Evolutionary conservation across 1,140 invertebrate genomes (phyloP), one percentile per base, ranked within the genome.

Genomic region (Diorhabda carinulata): DNA sequence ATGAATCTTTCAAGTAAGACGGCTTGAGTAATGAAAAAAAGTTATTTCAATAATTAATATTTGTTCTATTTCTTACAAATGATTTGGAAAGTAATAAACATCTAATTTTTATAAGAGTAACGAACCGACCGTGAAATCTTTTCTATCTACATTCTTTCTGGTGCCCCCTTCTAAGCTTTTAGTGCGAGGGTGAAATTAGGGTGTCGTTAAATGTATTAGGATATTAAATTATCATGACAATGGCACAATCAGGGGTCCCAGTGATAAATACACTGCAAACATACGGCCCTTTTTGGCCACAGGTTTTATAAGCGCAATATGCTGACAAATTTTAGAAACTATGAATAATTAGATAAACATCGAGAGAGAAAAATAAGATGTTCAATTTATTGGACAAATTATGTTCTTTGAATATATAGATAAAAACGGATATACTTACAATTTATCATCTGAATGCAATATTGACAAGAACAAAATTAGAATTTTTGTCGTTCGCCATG

Each of bases 221-320:
- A 81, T 81, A 81, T 81, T 81, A 81, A 81, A 81, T 81, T 81
- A 81, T 81, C 79, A 81, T 81, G 79, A 81, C 79, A 81, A 81
- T 79, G 76, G 78, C 70, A 76, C 78, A 80, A 79, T 79, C 77
- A 77, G 71, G 77, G 77, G 78, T 74, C 70, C 70, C 64, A 72
- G 77, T 78, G 79, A 80, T 80, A 80, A 80, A 80, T 80, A 80
- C 76, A 78, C 73, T 74, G 75, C 78, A 80, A 80, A 80, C 79
- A 80, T 78, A 78, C 79, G 78, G 76, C 78, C 78, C 78, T 78
- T 72, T 74, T 74, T 78, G 79, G 78, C 79, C 79, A 80, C 79
- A 80, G 78, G 78, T 75, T 78, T 79, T 74, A 74, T 76, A 78
- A 73, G 74, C 78, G 78, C 79, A 79, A 79, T 79, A 79, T 80